phyloP scores from a whole-genome alignment of 2,113 vertebrate species.

The Tonatia bakeri region DNA sequence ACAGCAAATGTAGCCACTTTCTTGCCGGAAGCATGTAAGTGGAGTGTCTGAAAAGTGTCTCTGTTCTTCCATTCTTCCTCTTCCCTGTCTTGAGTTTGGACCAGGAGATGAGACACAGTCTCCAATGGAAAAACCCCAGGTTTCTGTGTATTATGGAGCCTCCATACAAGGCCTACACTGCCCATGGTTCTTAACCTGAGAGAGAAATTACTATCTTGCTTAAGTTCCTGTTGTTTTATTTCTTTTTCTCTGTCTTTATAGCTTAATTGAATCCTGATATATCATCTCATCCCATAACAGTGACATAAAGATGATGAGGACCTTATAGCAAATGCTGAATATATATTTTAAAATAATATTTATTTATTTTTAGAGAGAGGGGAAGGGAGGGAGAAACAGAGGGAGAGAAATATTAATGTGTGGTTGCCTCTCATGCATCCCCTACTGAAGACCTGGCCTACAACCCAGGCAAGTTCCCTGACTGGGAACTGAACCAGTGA shows the following conservation, averaged over 20 bases:
- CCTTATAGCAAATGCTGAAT: too few species aligned
- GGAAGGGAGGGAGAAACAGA: too few species aligned
- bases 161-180: not conserved
- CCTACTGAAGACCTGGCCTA: too few species aligned
- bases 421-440: too few species aligned
- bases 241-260: not conserved
- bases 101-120: not conserved
- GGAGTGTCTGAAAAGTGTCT: not conserved
- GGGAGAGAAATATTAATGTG: too few species aligned
- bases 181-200: not conserved
- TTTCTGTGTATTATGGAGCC: not conserved
- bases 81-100: not conserved
- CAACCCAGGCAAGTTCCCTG: too few species aligned
- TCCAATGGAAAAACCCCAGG: not conserved
- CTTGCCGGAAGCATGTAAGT: not conserved
- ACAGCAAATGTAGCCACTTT: not conserved
- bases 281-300: not conserved
- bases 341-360: too few species aligned
- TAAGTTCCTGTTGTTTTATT: not conserved
- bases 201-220: not conserved
- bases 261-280: not conserved
- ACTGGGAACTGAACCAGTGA: too few species aligned
- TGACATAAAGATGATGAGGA: not conserved
- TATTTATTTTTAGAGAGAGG: too few species aligned
- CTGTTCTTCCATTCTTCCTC: not conserved